phyloP scores from a whole-genome alignment of 2,888 invertebrate genomes.

The Electrophaes corylata region DNA sequence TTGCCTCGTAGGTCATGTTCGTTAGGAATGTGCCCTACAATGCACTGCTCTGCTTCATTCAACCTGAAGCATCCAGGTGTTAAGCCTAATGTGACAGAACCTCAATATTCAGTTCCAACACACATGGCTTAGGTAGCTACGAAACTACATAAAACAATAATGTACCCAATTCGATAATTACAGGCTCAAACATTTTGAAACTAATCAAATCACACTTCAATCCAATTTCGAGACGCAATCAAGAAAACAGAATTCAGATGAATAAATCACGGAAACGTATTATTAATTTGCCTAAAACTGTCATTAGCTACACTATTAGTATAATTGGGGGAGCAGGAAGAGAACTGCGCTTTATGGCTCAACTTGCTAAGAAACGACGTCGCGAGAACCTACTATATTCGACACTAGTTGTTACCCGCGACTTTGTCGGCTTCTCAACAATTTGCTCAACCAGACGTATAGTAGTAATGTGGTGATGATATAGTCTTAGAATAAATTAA shows the following conservation, averaged over 20 bases:
- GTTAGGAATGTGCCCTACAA: no score
- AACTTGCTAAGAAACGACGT: conserved; percentile 28
- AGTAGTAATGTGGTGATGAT: no score
- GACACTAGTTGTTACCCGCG: no score
- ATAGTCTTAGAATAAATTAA: no score
- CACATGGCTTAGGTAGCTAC: not conserved
- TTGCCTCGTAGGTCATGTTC: no score
- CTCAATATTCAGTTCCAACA: not conserved
- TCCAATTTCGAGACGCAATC: conserved; percentile 28
- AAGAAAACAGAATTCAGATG: conserved; percentile 26
- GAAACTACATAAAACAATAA: not conserved
- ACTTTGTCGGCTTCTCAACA: no score
- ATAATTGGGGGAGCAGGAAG: conserved; percentile 34
- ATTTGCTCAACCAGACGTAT: no score
- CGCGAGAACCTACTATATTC: not conserved
- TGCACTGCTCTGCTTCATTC: no score
- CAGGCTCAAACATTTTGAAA: conserved; percentile 7
- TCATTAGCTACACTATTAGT: conserved; percentile 40
- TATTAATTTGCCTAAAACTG: conserved; percentile 40
- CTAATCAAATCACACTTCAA: conserved; percentile 30
- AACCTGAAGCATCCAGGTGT: no score
- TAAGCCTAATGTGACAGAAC: no score
- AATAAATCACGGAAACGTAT: conserved; percentile 33
- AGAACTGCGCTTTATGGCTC: conserved; percentile 32
- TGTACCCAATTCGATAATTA: not conserved